These are phyloP conservation scores for Druceiella hillmani DNA, from an alignment of 2,888 invertebrate species.

Conservation along the genomic window DNA sequence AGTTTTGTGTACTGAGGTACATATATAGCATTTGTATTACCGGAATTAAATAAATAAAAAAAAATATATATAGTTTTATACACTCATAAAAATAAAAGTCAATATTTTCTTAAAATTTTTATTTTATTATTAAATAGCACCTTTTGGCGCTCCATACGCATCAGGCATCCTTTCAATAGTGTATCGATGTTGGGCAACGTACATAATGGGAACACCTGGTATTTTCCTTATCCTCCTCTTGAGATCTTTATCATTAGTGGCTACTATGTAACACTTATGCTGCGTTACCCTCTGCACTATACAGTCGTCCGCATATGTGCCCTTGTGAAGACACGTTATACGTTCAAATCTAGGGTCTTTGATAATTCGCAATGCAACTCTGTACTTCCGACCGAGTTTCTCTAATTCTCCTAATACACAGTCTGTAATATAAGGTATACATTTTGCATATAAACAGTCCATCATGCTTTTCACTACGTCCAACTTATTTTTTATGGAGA, in stretches of 20 bases:
- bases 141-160: conserved; percentile 91
- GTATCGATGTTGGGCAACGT: conserved; percentile 85
- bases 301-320: conserved; percentile 99
- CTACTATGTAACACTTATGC: conserved; percentile 99
- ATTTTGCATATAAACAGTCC: conserved; percentile 98
- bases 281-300: conserved; percentile 92
- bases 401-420: conserved; percentile 98
- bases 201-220: conserved; percentile 99
- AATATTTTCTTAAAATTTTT: conserved; percentile 26
- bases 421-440: conserved; percentile 96
- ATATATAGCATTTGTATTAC: too few species aligned
- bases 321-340: conserved; percentile 90
- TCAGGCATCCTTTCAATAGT: conserved; percentile 99
- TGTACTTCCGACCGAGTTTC: conserved; percentile 92
- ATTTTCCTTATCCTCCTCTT: conserved; percentile 94
- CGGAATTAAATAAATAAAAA: too few species aligned
- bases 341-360: conserved; percentile 94
- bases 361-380: conserved; percentile 89
- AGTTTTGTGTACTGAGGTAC: too few species aligned
- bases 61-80: too few species aligned
- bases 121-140: conserved; percentile 36
- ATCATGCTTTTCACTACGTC: conserved; percentile 97
- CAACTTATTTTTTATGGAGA: conserved; percentile 95
- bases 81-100: conserved; percentile 10
- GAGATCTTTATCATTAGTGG: conserved; percentile 97